phyloP scores from a whole-genome alignment of 2,888 invertebrate genomes.

The Tipula lateralis region DNA sequence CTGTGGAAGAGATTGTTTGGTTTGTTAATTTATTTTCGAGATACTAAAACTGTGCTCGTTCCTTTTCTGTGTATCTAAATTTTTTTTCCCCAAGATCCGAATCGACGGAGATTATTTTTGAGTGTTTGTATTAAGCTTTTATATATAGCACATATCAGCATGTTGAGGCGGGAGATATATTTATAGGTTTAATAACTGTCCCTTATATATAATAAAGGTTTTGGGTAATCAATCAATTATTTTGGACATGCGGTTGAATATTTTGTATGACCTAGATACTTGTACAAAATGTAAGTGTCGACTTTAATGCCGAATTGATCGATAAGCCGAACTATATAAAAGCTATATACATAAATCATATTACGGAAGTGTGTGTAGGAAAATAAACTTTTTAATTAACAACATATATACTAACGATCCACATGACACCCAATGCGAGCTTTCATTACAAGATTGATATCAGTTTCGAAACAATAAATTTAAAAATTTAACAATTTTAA shows the following conservation, averaged over 20 bases:
- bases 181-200: background rate
- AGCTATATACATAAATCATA: background rate
- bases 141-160: background rate
- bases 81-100: too few relatives aligned
- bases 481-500: background rate
- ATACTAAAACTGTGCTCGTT: background rate
- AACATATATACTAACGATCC: background rate
- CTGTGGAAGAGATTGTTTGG: background rate
- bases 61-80: background rate
- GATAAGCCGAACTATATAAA: too few relatives aligned
- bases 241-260: background rate
- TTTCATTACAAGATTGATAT: slow-evolving; percentile 2
- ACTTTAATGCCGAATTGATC: background rate
- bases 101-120: too few relatives aligned
- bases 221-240: background rate
- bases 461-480: background rate
- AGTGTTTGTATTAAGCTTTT: too few relatives aligned
- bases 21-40: background rate
- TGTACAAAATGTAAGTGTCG: background rate
- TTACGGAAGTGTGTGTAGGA: background rate
- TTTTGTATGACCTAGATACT: background rate
- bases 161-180: too few relatives aligned
- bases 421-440: background rate
- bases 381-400: background rate
- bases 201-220: background rate